Percentiles rank a stretch among this genome's conserved stretches.
Evolutionary conservation across 2,888 invertebrate genomes (phyloP).

Genomic region (Timema cristinae): DNA sequence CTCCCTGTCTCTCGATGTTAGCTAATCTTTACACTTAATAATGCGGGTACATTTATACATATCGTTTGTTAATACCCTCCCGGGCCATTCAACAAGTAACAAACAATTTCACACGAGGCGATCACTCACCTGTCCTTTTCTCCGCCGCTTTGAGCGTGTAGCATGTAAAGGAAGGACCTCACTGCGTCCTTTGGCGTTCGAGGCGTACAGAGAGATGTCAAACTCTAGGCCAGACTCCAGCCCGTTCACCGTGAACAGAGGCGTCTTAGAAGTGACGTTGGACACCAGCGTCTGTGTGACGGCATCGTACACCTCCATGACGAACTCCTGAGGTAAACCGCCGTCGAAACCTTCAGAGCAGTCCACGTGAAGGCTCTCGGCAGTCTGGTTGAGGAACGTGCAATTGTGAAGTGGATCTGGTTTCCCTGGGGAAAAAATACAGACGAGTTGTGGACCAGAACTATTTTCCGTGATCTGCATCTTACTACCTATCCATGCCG

Average conservation of each 20-base stretch:
- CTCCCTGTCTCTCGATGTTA: no score
- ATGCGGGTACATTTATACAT: background rate
- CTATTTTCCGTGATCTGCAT: background rate
- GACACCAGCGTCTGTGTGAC: constrained; percentile 50
- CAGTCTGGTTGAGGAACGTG: constrained; percentile 68
- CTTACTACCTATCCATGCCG: background rate
- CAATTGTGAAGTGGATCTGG: constrained; percentile 71
- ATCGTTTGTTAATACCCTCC: background rate
- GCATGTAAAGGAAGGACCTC: constrained; percentile 60
- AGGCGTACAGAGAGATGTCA: constrained; percentile 63
- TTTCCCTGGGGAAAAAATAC: constrained; percentile 52
- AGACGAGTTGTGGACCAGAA: background rate
- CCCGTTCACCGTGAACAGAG: constrained; percentile 62
- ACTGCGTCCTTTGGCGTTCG: constrained; percentile 69
- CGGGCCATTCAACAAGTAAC: no score
- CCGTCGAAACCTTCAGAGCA: constrained; percentile 74
- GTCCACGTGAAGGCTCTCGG: constrained; percentile 65
- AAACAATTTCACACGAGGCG: background rate
- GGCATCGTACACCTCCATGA: constrained; percentile 63
- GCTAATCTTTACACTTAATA: no score
- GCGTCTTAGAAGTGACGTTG: constrained; percentile 55
- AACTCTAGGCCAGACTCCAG: constrained; percentile 65
- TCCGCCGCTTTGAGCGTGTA: constrained; percentile 69
- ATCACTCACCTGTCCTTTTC: constrained; percentile 60
- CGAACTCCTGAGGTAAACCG: constrained; percentile 67